Base-by-base conservation (phyloP, 2,888 invertebrate genomes). In the Ceramica pisi region DNA sequence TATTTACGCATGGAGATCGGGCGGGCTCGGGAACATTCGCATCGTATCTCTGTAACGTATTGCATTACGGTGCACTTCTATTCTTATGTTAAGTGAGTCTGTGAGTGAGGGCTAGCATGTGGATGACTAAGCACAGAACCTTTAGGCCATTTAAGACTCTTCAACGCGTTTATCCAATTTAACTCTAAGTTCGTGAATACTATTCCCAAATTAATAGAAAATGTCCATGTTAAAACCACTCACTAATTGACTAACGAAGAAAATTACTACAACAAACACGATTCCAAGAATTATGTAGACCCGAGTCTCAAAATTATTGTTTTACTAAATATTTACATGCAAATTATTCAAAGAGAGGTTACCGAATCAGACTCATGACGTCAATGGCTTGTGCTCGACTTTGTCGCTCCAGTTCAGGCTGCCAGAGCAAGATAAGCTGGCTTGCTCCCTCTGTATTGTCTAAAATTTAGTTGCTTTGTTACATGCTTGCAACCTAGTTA, bases 361-460 rank as follows among this genome's bases (percentile, higher is more conserved):
- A 70, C 78, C 67, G 50, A 80, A 78, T 75, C 67, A 72, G 78
- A 66, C 62, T 83, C 71, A 59, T 76, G 78, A 83, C 75, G 78
- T 84, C 77, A 78, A 62, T 74, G 75, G 76, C 50, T 65, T 78
- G 51, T 68, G 67, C 73, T 71, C 64, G 74, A 77, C 82, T 83
- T 73, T 71, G 82, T 76, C 80, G 86, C 82, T 76, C 83, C 82
- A 83, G 88, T 87, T 85, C 75, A 81, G 78, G 73, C 92, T 93
- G 93, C 76, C 84, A 86, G 84, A 83, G 87, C 83, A 81, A 89
- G 93, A 93, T 93, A 93, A 93, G 90, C 90, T 87, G 82, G 87
- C 88, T 90, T 87, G 84, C 90, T 88, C 85, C 69, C 75, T 81
- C 79, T 83, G 83, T 86, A 91, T 92, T 92, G 92, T 91, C 89